Base-by-base conservation (phyloP, 2,797 vertebrate species). In the Cyclopterus lumpus region DNA sequence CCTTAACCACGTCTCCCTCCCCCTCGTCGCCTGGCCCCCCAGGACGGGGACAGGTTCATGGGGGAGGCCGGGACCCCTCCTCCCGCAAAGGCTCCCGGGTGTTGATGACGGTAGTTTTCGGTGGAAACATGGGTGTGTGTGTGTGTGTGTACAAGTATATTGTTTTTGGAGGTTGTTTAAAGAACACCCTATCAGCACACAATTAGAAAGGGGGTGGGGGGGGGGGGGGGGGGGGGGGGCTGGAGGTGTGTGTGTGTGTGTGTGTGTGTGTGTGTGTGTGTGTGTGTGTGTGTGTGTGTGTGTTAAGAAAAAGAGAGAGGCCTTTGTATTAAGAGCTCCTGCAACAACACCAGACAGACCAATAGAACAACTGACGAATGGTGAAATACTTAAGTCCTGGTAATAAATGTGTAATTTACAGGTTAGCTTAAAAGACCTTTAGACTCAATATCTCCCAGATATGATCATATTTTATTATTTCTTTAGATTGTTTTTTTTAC, bases 81-180 rank as follows among this genome's bases (percentile, higher is more conserved):
- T 74, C 74, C 80, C 68, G 71, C 40, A 63, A 11, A 60, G 34
- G 71, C 57, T 69, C 32, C 28, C n/a, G n/a, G n/a, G n/a, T 18
- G 48, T 64, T 59, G 79, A 83, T 77, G 67, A 75, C 57, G n/a
- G 30, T 67, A 49, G 65, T 74, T 87, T 79, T 84, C 57, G n/a
- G 71, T 89, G 72, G 53, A 83, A 82, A 76, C 62, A 22, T 65
- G 79, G 69, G 69, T 80, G 76, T 73, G 71, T 42, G 58, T 65
- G 79, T 69, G 69, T 82, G 76, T 73, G 71, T 42, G 58, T 69
- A 44, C 46, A 15, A 42, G 73, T 82, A 63, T 81, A 81, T 87
- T 86, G 87, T 83, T 87, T 89, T 85, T 88, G 83, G 82, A 84
- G 74, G 69, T 79, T 88, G 87, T 90, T 89, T 83, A 88, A 89